Percentiles rank a stretch among this genome's conserved stretches.
phyloP scores from a whole-genome alignment of 2,888 invertebrate genomes.

The Patella caerulea region DNA sequence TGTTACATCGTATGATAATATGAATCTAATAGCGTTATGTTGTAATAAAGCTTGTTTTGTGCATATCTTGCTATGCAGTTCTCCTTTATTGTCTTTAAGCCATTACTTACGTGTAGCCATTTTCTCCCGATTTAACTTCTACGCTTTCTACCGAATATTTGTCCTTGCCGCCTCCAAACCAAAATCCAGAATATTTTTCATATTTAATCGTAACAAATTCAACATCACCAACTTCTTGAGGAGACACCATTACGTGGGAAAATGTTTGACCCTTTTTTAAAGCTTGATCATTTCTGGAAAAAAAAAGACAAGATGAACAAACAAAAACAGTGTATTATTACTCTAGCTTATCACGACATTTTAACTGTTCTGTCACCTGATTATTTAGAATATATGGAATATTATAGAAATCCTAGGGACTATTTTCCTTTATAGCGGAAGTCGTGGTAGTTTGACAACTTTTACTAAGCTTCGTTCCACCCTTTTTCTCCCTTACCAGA shows the following conservation, averaged over 20 bases:
- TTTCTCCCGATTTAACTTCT: conserved; percentile 24
- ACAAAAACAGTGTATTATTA: neutral
- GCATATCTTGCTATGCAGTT: no score
- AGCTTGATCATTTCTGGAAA: conserved; percentile 9
- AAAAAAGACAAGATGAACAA: neutral
- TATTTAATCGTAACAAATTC: conserved; percentile 29
- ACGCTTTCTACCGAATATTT: conserved; percentile 23
- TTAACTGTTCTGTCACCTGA: no score
- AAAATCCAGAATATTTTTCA: conserved; percentile 26
- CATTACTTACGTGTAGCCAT: conserved; percentile 17
- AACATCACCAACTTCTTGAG: conserved; percentile 32
- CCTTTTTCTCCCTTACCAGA: no score
- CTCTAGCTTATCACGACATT: neutral
- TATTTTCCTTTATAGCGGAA: no score
- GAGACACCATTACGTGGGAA: conserved; percentile 25
- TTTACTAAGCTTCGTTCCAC: no score
- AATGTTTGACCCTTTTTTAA: conserved; percentile 9
- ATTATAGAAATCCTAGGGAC: no score
- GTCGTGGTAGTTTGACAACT: no score
- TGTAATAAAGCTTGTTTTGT: no score
- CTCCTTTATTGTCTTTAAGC: no score
- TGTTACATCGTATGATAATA: no score
- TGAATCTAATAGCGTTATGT: no score
- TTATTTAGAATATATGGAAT: no score
- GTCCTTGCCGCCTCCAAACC: conserved; percentile 26